Base-by-base conservation (phyloP, 1,140 invertebrate species). In the Philopotamus ludificatus region DNA sequence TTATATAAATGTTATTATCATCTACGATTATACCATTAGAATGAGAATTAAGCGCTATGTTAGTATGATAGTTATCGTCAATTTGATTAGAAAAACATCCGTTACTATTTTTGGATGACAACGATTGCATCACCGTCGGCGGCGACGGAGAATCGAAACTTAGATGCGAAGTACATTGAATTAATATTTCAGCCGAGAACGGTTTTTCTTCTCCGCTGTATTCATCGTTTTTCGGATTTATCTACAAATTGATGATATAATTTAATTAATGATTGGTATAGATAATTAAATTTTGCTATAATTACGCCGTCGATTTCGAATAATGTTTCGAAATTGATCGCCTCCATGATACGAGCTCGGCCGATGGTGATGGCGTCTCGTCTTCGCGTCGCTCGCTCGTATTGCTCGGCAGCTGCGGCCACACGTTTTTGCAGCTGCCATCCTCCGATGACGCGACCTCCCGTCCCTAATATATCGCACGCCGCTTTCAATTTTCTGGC, bases 341-440 rank as follows among this genome's bases (percentile, higher is more conserved):
- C 78, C 16, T 75, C 74, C 34, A 76, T 74, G 0, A 81, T 73
- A 0, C 75, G 74, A 1, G 71, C 69, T 0, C 79, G 58, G 0
- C 76, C 79, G 47, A 90, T 86, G 70, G 96, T 89, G 66, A 95
- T 94, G 77, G 95, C 90, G 58, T 89, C 87, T 71, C 96, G 93
- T 76, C 95, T 95, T 16, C 89, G 78, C 57, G 91, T 88, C 0
- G 94, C 95, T 69, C 89, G 86, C 66, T 94, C 92, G 73, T 93
- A 97, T 77, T 97, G 93, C 73, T 97, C 94, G 59, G 90, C 81
- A 21, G 92, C 90, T 4, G 95, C 93, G 0, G 94, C 94, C 60
- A 94, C 91, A 25, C 91, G 83, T 73, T 98, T 98, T 70, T 95
- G 91, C 34, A 97, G 81, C 68, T 95, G 87, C 79, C 94, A 93